Evolutionary conservation across 2,113 vertebrate genomes (phyloP), one percentile per base, ranked within the genome.

Genomic region (Heliornis fulica): DNA sequence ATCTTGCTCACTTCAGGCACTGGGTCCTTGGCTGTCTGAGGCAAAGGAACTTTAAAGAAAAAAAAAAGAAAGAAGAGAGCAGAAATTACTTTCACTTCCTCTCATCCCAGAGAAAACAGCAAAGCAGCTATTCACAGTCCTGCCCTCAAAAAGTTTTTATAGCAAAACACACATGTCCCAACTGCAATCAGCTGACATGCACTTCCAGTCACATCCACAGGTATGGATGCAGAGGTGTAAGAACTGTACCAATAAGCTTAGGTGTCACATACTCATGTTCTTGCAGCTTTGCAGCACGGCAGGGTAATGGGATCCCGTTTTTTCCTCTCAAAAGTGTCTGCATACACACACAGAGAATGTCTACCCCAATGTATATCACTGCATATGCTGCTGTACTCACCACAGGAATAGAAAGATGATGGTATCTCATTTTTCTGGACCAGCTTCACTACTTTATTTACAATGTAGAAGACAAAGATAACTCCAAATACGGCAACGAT

Each of bases 81-180:
- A 95, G 29, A 91, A 86, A 60, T 94, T 89, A 95, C 48, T 95
- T 96, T 95, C 56, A 87, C 64, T 97, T 95, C 90, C 79, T 90
- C 83, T 80, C 0, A 0, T 92, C 83, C 90, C 72, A 88, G 31
- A 65, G 46, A 78, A 83, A 83, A 92, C 65, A 90, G 72, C n/a
- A 93, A 96, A 96, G 61, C 17, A 90, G 48, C 68, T 68, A 84
- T 56, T 71, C 31, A 56, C 34, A 78, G 18, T 70, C 60, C 69
- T 68, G 36, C 87, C 60, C 85, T 65, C 68, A 64, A 19, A 70
- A 63, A 80, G 29, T 15, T 36, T 63, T 87, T 53, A 32, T 2
- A 83, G 63, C 71, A 69, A 85, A 92, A 71, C 9, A 15, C 28
- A 34, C 7, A 18, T 38, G 0, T 84, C 59, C 70, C 79, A 94